A percentile compares a stretch with the other conserved stretches of the same genome.
Evolutionary conservation across 1,140 invertebrate genomes (phyloP).

Genomic region (Cheumatopsyche charites): DNA sequence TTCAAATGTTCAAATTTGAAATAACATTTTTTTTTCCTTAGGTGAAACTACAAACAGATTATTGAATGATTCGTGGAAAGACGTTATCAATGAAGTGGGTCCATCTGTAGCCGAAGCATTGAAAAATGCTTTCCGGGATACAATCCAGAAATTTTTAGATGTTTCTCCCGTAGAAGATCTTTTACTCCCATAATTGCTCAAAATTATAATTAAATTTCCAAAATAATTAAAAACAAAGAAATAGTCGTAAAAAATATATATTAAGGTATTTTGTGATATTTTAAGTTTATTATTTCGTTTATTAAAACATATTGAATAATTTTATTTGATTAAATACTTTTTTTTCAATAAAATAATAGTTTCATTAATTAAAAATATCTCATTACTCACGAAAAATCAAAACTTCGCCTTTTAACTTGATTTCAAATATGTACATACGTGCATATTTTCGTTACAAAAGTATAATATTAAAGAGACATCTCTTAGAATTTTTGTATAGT

Average conservation of each 20-base stretch:
- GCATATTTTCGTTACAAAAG: no score
- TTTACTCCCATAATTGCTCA: slow-evolving; percentile 37
- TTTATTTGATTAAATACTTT: no score
- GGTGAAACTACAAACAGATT: slow-evolving; percentile 45
- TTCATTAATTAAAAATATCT: no score
- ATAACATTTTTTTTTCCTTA: slow-evolving; percentile 15
- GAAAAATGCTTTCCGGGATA: slow-evolving; percentile 54
- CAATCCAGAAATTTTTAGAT: slow-evolving; percentile 55
- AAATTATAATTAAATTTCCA: background rate
- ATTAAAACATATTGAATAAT: no score
- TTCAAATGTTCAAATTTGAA: background rate
- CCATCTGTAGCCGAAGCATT: slow-evolving; percentile 54
- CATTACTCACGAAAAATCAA: no score
- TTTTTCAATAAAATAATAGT: no score
- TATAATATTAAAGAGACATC: no score
- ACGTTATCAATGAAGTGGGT: slow-evolving; percentile 36
- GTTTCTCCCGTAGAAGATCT: slow-evolving; percentile 52
- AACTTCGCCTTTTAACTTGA: no score
- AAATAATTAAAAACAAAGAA: no score
- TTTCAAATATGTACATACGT: no score
- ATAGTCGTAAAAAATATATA: background rate
- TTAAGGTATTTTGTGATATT: slow-evolving; percentile 11
- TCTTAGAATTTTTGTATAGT: no score
- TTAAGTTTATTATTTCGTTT: background rate
- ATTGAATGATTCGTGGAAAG: slow-evolving; percentile 44